phyloP scores from a whole-genome alignment of 2,797 vertebrate genomes.

The Sorex maritimensis region DNA sequence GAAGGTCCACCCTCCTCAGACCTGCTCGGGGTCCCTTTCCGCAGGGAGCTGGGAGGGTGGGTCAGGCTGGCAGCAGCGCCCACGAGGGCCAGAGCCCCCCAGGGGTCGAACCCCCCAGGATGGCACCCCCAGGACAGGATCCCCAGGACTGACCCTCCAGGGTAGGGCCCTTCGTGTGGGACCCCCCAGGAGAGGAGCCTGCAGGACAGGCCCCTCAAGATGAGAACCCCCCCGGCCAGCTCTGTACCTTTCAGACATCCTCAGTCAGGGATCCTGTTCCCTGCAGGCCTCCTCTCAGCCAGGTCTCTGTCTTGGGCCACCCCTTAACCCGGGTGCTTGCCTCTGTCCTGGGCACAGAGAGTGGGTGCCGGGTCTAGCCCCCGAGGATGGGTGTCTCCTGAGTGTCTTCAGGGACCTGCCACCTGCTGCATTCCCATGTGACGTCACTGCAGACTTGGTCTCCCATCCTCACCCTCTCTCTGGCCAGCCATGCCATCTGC shows the following conservation, averaged over 20 bases:
- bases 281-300: not conserved
- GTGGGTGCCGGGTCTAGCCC: not conserved
- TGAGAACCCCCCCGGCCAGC: not conserved
- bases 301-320: not conserved
- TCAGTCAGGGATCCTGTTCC: not conserved
- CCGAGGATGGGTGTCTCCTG: not conserved
- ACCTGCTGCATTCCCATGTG: not conserved
- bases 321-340: rapidly evolving
- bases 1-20: too few relatives aligned
- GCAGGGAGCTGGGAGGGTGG: too few relatives aligned
- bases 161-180: too few relatives aligned
- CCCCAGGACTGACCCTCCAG: too few relatives aligned
- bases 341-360: not conserved
- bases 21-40: not conserved
- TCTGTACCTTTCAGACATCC: not conserved
- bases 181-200: too few relatives aligned
- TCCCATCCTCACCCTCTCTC: not conserved
- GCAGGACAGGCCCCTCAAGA: too few relatives aligned
- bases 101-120: too few relatives aligned
- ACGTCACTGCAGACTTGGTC: not conserved
- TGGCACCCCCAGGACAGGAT: not conserved
- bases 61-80: too few relatives aligned
- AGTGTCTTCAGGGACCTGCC: not conserved
- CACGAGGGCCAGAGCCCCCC: too few relatives aligned
- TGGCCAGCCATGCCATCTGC: not conserved